A percentile compares a stretch with the other conserved stretches of the same genome.
Evolutionary conservation across 2,888 invertebrate genomes (phyloP).

Genomic region (Disparrhopalites patrizii): DNA sequence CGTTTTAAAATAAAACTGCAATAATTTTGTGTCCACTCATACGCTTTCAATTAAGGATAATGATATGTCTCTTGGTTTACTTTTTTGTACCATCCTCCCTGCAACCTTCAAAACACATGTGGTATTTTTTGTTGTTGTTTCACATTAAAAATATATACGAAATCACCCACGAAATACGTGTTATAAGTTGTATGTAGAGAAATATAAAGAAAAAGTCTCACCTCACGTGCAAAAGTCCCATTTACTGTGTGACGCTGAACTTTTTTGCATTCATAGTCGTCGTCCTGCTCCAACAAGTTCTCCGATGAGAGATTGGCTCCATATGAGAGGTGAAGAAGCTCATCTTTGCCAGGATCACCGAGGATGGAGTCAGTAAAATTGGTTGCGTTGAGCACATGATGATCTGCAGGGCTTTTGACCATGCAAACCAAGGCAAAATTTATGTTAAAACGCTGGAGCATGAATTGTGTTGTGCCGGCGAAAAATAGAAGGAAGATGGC

Average conservation of each 20-base stretch:
- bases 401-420: constrained; percentile 53
- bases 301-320: neutral
- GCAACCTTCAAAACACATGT: too few relatives aligned
- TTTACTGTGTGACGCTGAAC: neutral
- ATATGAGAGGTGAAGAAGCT: neutral
- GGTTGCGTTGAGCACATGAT: neutral
- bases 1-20: too few relatives aligned
- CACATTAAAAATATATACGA: too few relatives aligned
- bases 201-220: too few relatives aligned
- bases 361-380: neutral
- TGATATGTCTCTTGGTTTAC: too few relatives aligned
- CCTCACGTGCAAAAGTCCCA: constrained; percentile 8
- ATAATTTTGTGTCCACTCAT: too few relatives aligned
- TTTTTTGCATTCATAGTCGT: constrained; percentile 2
- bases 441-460: constrained; percentile 55
- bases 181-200: too few relatives aligned
- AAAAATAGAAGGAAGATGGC: constrained; percentile 50
- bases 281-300: constrained; percentile 6
- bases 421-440: constrained; percentile 59
- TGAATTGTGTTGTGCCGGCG: constrained; percentile 50
- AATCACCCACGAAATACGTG: too few relatives aligned
- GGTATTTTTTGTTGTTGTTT: too few relatives aligned
- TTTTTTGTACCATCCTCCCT: too few relatives aligned
- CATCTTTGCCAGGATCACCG: constrained; percentile 31
- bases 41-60: too few relatives aligned